phyloP scores from a whole-genome alignment of 1,140 invertebrate species.

The Formica exsecta region DNA sequence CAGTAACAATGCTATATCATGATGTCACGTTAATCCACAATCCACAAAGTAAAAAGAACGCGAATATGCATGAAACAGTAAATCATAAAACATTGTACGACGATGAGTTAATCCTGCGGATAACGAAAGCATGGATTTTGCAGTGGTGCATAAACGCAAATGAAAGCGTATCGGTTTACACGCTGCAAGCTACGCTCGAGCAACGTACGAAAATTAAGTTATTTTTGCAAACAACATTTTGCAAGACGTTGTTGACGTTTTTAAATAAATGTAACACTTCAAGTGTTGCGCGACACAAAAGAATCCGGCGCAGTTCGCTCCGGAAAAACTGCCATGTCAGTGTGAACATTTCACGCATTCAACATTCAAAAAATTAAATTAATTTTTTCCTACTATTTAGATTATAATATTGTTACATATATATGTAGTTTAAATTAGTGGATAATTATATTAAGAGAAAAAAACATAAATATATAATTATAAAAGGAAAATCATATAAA shows the following conservation, averaged over 20 bases:
- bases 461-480: neutral
- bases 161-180: slow-evolving; percentile 20
- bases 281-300: neutral
- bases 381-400: neutral
- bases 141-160: slow-evolving; percentile 16
- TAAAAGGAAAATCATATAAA: too few relatives aligned
- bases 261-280: slow-evolving; percentile 19
- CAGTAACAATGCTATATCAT: neutral
- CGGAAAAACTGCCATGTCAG: slow-evolving; percentile 31
- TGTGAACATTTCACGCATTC: slow-evolving; percentile 29
- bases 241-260: slow-evolving; percentile 30
- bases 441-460: neutral
- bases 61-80: neutral
- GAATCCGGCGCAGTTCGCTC: slow-evolving; percentile 11
- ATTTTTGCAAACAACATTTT: slow-evolving; percentile 47
- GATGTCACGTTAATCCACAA: neutral
- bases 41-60: neutral
- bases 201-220: slow-evolving; percentile 34
- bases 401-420: neutral
- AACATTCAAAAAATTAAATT: neutral
- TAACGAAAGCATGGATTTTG: neutral
- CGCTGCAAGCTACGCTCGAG: neutral
- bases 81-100: slow-evolving; percentile 20
- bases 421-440: neutral
- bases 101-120: slow-evolving; percentile 22